Percentiles rank a stretch among this genome's conserved stretches.
Evolutionary conservation across 1,140 invertebrate species (phyloP).

Genomic region (Scaptomyza graminum): DNA sequence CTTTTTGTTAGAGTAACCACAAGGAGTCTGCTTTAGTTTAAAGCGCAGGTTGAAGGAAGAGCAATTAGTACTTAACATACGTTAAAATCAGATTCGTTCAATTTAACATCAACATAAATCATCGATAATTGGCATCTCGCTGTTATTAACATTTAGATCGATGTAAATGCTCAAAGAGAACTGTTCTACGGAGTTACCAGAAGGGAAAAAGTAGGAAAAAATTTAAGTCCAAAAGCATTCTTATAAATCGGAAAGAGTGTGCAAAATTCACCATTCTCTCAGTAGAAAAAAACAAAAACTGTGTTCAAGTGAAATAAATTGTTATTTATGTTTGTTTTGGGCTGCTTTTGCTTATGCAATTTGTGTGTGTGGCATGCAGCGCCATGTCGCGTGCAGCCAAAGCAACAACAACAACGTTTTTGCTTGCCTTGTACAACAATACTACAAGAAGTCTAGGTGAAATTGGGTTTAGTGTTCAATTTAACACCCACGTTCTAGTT

Average conservation of each 20-base stretch:
- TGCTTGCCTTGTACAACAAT: slow-evolving; percentile 36
- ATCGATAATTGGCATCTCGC: too few species aligned
- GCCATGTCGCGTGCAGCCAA: slow-evolving; percentile 60
- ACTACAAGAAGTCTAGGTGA: slow-evolving; percentile 58
- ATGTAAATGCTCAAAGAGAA: too few species aligned
- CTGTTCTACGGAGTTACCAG: too few species aligned
- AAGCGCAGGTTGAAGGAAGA: too few species aligned
- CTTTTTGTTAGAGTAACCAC: slow-evolving; percentile 8
- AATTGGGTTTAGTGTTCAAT: slow-evolving; percentile 80
- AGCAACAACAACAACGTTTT: slow-evolving; percentile 22
- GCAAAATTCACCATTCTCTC: background rate
- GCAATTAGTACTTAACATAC: too few species aligned
- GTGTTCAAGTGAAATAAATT: slow-evolving; percentile 2
- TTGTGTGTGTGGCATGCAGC: slow-evolving; percentile 42
- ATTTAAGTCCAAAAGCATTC: too few species aligned
- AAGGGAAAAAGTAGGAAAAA: background rate
- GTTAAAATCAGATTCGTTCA: too few species aligned
- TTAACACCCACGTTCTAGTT: slow-evolving; percentile 80
- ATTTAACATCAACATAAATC: too few species aligned
- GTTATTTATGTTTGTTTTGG: slow-evolving; percentile 24
- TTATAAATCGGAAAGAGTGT: background rate
- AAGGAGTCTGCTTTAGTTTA: background rate
- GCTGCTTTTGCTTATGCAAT: slow-evolving; percentile 61
- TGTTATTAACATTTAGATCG: too few species aligned
- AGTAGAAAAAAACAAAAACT: background rate